phyloP scores from a whole-genome alignment of 1,140 invertebrate genomes.

The Brachionus sp. region DNA sequence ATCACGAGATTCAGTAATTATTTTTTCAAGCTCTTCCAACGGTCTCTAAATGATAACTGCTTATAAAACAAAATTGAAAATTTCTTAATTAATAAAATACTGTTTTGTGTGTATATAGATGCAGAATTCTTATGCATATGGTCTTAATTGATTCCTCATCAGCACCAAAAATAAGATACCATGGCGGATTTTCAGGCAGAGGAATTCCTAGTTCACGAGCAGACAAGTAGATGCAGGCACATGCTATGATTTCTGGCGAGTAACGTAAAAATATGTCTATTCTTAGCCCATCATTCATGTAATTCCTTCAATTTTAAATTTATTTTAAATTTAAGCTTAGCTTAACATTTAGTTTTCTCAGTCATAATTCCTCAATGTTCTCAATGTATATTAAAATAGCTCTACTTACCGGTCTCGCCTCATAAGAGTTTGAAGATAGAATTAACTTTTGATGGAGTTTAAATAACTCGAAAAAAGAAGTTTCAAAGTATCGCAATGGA shows the following conservation, averaged over 20 bases:
- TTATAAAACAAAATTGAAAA: background rate
- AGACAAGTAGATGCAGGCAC: constrained; percentile 93
- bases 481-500: too few species aligned
- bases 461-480: background rate
- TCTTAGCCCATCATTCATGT: constrained; percentile 96
- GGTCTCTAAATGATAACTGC: background rate
- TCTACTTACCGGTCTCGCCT: background rate
- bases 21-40: constrained; percentile 2
- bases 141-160: constrained; percentile 49
- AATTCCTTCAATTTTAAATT: constrained; percentile 69
- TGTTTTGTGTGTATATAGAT: constrained; percentile 25
- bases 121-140: constrained; percentile 25
- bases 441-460: background rate
- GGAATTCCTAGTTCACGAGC: constrained; percentile 76
- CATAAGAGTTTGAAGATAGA: background rate
- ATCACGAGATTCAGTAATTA: background rate
- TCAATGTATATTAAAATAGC: background rate
- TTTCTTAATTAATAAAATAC: background rate
- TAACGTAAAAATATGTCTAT: constrained; percentile 95
- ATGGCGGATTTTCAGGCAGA: constrained; percentile 78
- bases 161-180: constrained; percentile 81
- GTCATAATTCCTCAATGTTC: background rate
- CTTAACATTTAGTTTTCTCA: background rate
- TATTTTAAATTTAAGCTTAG: background rate
- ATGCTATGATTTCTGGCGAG: constrained; percentile 92